Percentiles rank a stretch among this genome's conserved stretches.
Conservation (phyloP, 2,113 vertebrate species). For the Poecile atricapillus region DNA sequence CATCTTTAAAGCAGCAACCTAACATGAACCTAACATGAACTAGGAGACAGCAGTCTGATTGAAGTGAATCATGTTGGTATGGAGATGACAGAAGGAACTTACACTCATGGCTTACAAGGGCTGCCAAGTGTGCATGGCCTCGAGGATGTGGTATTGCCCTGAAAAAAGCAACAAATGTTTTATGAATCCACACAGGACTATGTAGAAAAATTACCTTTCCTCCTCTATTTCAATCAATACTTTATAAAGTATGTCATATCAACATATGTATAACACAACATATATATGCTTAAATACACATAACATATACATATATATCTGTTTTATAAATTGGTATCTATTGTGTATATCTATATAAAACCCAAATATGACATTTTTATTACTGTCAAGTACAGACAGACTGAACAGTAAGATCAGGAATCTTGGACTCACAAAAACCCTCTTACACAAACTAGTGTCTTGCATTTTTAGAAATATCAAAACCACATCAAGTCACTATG, state of each 20-base stretch:
- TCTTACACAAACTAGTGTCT: neutral
- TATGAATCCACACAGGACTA: neutral
- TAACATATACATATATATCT: too few species aligned
- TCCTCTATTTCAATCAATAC: neutral
- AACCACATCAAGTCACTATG: neutral
- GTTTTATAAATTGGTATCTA: neutral
- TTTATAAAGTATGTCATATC: neutral
- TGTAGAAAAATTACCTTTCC: neutral
- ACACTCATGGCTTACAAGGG: constrained; percentile 95
- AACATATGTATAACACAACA: neutral
- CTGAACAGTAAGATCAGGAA: neutral
- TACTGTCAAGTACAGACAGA: neutral
- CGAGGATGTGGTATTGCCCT: constrained; percentile 97
- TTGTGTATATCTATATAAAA: neutral
- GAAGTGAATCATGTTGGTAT: rapidly evolving
- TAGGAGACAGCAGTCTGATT: neutral
- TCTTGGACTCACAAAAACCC: neutral
- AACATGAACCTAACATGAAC: neutral
- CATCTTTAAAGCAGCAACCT: neutral
- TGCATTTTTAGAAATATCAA: neutral
- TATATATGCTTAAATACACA: neutral
- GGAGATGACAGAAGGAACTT: constrained; percentile 64
- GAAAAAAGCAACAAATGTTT: constrained; percentile 6
- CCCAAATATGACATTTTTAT: neutral
- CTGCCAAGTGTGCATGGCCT: constrained; percentile 94